Conservation (phyloP, 2,113 vertebrate genomes). For the Ceyx melanurus region DNA sequence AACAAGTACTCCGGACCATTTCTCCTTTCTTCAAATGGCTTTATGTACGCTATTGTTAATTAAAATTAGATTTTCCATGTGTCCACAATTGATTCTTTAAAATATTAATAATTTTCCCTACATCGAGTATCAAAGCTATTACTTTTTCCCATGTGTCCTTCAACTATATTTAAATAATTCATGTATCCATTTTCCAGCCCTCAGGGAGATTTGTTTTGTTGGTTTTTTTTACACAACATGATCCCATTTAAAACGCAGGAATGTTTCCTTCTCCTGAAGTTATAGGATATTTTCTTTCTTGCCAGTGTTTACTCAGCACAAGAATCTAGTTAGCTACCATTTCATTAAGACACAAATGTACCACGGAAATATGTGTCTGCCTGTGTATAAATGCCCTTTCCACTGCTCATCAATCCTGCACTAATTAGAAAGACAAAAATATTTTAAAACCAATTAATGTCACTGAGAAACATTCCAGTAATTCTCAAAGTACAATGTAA, state of each 20-base stretch:
- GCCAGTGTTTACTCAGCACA: background rate
- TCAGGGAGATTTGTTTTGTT: background rate
- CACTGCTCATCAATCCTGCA: conserved; percentile 27
- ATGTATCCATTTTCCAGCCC: conserved; percentile 48
- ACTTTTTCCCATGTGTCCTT: conserved; percentile 43
- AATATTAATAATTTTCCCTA: conserved; percentile 63
- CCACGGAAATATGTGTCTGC: conserved; percentile 25
- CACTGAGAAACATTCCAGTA: conserved; percentile 43
- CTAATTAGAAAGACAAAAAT: conserved; percentile 63
- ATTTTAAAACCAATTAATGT: conserved; percentile 60
- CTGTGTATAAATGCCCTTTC: conserved; percentile 42
- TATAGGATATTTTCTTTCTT: background rate
- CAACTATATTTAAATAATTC: conserved; percentile 69
- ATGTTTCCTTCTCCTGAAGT: background rate
- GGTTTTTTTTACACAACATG: background rate
- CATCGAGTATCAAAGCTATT: conserved; percentile 38
- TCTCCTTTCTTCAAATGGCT: background rate
- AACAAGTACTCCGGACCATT: background rate
- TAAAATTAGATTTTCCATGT: conserved; percentile 48
- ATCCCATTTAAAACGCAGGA: background rate
- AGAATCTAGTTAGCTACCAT: conserved; percentile 16
- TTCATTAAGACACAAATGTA: conserved; percentile 40
- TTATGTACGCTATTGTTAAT: conserved; percentile 32
- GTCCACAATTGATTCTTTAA: conserved; percentile 50
- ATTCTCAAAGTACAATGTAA: conserved; percentile 47